phyloP scores from a whole-genome alignment of 1,140 invertebrate genomes.

The Melanaphis sacchari region DNA sequence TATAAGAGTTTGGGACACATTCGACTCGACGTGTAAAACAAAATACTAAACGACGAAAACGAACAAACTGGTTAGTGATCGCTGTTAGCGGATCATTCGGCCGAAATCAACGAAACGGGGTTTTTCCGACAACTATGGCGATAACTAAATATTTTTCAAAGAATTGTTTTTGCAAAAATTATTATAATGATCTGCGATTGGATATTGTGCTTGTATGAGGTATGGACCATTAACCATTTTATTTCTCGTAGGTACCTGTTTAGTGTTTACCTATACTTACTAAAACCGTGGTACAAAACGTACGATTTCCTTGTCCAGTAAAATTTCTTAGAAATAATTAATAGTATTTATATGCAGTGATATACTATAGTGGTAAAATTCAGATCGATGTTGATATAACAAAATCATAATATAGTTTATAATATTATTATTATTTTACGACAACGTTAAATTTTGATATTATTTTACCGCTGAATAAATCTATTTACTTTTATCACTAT shows the following conservation, averaged over 20 bases:
- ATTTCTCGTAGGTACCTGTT: neutral
- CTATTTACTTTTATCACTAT: neutral
- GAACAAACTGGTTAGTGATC: neutral
- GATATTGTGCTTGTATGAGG: neutral
- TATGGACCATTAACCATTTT: neutral
- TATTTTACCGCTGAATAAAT: neutral
- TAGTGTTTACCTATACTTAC: too few relatives aligned
- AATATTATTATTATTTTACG: neutral
- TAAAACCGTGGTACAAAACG: neutral
- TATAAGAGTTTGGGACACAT: neutral
- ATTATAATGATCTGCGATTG: neutral
- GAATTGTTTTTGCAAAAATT: neutral
- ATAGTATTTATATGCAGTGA: neutral
- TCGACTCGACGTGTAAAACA: neutral
- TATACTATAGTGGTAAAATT: neutral
- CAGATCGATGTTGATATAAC: neutral
- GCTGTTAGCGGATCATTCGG: neutral
- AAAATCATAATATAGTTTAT: neutral
- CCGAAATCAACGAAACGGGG: neutral
- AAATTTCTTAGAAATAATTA: neutral
- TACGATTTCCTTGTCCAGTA: neutral
- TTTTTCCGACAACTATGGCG: neutral
- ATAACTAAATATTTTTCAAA: neutral
- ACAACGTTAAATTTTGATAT: neutral
- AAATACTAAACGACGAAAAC: neutral